phyloP scores from a whole-genome alignment of 2,797 vertebrate species.

The Malurus leucopterus region DNA sequence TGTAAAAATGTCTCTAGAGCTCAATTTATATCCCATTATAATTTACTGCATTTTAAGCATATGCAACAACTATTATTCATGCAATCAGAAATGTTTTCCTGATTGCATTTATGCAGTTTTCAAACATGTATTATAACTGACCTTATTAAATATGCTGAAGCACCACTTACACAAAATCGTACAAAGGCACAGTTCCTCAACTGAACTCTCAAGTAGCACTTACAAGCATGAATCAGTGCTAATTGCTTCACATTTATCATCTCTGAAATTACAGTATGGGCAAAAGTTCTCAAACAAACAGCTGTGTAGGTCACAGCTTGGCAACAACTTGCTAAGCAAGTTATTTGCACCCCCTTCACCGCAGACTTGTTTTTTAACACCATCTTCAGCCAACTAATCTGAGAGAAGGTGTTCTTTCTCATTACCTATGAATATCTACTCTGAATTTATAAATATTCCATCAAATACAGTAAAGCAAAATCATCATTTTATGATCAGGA shows the following conservation, averaged over 20 bases:
- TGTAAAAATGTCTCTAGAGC: conserved; percentile 56
- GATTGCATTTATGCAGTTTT: conserved; percentile 70
- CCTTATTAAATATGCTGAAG: conserved; percentile 72
- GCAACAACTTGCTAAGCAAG: not conserved
- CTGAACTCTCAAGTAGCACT: conserved; percentile 48
- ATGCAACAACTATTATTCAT: conserved; percentile 66
- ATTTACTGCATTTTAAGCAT: conserved; percentile 64
- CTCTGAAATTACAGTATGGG: conserved; percentile 6
- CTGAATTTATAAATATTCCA: not conserved
- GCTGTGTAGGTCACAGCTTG: conserved; percentile 14
- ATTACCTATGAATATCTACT: not conserved
- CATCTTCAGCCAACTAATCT: not conserved
- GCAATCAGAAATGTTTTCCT: conserved; percentile 74
- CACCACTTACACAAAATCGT: conserved; percentile 31
- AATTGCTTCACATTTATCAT: conserved; percentile 30
- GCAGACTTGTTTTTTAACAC: not conserved
- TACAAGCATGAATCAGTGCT: conserved; percentile 42
- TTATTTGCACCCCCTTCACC: not conserved
- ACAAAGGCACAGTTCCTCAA: conserved; percentile 53
- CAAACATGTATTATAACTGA: conserved; percentile 70
- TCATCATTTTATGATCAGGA: not conserved
- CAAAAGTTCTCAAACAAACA: not conserved
- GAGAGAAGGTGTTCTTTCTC: not conserved
- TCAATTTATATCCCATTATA: conserved; percentile 62
- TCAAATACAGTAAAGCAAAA: not conserved